Base-by-base conservation (phyloP, 2,888 invertebrate genomes). In the Heterodera filipjevi region DNA sequence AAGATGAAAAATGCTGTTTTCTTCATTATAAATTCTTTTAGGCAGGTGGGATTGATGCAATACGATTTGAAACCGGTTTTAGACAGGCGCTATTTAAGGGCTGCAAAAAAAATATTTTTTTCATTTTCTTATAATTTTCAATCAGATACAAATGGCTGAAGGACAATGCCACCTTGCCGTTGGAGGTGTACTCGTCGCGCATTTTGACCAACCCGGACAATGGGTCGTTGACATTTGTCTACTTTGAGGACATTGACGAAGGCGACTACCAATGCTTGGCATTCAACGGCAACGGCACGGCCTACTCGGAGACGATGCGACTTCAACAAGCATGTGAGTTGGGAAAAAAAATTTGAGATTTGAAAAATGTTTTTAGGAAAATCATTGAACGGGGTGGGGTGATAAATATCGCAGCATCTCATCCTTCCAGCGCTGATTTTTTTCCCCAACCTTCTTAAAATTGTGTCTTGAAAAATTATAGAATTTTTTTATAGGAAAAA, bases 181-280 rank as follows among this genome's bases (percentile, higher is more conserved):
- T 84, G 64, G 82, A 81, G 27, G 83, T 85, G 83, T 86, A 82
- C 89, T 94, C 95, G 44, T 95, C 96, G 89, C 93, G 97, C 85
- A 95, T 98, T 90, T 94, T 94, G 2, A 95, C 95, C 89, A 95
- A 95, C 89, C 95, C 95, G 0, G 95, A 95, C 14, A 93, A 95
- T 86, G 98, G 98, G 81, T 95, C 96, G 1, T 92, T 98, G 64
- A 84, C 85, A 27, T 86, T 89, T 80, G 83, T 84, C 30, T 79
- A 83, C n/a, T 80, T 89, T 77, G 83, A 82, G 66, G 84, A 82
- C 66, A 78, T 81, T 0, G 89, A 89, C 75, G 85, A 85, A 16
- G 89, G 88, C 73, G 85, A 81, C 44, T 89, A 89, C 78, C 82
- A 84, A 30, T 85, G 94, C 96, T 46, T 95, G 90, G 96, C 97